Conservation (phyloP, 2,888 invertebrate genomes). For the Diplazon laetatorius region DNA sequence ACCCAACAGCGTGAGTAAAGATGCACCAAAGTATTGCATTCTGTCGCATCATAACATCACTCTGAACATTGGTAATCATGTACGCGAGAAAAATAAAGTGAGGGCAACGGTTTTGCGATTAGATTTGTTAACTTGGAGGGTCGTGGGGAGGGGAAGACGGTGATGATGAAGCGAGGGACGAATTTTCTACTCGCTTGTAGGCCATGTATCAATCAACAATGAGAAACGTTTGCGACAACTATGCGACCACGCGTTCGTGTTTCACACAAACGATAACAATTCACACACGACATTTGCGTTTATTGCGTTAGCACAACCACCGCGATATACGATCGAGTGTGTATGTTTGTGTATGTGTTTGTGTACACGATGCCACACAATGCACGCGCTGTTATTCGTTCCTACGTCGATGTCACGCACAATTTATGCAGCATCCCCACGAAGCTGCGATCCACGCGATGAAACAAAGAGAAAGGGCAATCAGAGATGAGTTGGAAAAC, state of each 20-base stretch:
- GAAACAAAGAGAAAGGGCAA: too few species aligned
- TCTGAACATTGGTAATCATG: conserved; percentile 35
- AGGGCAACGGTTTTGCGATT: conserved; percentile 34
- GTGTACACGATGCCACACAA: background rate
- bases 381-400: conserved; percentile 22
- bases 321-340: conserved; percentile 11
- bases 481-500: too few species aligned
- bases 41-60: conserved; percentile 65
- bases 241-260: background rate
- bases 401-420: conserved; percentile 3
- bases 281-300: conserved; percentile 33
- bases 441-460: conserved; percentile 11
- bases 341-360: too few species aligned
- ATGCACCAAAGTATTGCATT: conserved; percentile 65
- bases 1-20: conserved; percentile 58
- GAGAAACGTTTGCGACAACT: background rate
- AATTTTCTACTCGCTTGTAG: conserved; percentile 5
- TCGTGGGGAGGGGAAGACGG: conserved; percentile 12
- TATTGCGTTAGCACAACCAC: conserved; percentile 37
- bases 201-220: conserved; percentile 10
- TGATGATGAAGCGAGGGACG: background rate
- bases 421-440: conserved; percentile 46
- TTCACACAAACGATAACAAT: conserved; percentile 20
- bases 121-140: background rate
- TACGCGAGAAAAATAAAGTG: conserved; percentile 4